Base-by-base conservation (phyloP, 2,797 vertebrate genomes). In the Carcharodon carcharias region DNA sequence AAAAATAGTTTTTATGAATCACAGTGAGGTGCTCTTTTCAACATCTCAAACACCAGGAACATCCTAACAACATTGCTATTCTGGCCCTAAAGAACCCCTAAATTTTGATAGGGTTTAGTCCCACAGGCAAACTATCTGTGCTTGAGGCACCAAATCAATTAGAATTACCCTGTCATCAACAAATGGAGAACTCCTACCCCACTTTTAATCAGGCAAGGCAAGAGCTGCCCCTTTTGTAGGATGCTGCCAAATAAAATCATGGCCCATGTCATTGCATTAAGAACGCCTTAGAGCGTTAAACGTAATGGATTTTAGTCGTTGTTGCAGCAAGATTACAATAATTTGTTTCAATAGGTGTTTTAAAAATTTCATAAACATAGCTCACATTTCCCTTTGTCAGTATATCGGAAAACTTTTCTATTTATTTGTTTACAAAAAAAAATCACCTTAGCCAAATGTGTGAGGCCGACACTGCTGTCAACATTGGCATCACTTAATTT, bases 261-360 rank as follows among this genome's bases (percentile, higher is more conserved):
- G 4, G 14, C 31, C 31, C n/a, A 1, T n/a, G 16, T 91, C 4
- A n/a, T 58, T 56, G 1, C 56, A 61, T 16, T 91, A n/a, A 91
- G 4, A 61, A 58, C 4, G 61, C 1, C 4, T 31, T 91, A 31
- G 31, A 91, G 88, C 31, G 4, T 0, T 35, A n/a, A 91, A 8
- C 12, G 16, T 91, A 61, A 91, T 58, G 14, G 14, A 61, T 91
- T 91, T 91, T 63, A 61, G 3, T 61, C 7, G 9, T 12, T 58
- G 7, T 91, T 54, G 14, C 88, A 61, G 12, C 88, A 91, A 61
- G 14, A 18, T 58, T 58, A 58, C 54, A 88, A 28, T 23, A 50
- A 88, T 56, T 88, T 89, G 88, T 91, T 91, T 91, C 88, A 91
- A 61, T 31, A 88, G 50, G 54, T 88, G 28, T 88, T 88, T 54